Evolutionary conservation across 2,888 invertebrate species (phyloP).

Genomic region (Drosophila eohydei): DNA sequence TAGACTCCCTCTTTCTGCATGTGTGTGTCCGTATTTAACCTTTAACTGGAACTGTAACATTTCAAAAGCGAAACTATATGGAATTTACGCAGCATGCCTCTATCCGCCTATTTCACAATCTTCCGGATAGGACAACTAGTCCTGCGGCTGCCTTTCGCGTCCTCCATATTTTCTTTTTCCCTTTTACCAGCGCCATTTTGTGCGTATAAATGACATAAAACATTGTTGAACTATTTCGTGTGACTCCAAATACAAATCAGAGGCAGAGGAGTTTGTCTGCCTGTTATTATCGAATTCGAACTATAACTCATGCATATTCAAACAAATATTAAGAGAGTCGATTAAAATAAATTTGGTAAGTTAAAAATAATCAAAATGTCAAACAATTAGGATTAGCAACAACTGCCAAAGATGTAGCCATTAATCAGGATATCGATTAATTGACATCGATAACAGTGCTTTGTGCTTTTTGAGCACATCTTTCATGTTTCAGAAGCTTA

Average conservation of each 20-base stretch:
- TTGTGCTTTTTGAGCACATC: too few relatives aligned
- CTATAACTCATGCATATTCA: too few relatives aligned
- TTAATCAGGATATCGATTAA: background rate
- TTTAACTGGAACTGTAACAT: conserved; percentile 58
- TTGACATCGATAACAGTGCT: background rate
- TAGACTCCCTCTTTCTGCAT: background rate
- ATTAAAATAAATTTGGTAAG: too few relatives aligned
- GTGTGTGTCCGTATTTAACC: conserved; percentile 13
- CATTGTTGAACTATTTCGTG: too few relatives aligned
- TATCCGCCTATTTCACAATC: conserved; percentile 39
- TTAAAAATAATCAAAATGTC: background rate
- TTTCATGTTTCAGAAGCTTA: too few relatives aligned
- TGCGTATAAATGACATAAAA: background rate
- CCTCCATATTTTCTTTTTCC: conserved; percentile 4
- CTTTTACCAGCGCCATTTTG: conserved; percentile 9
- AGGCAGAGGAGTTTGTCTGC: background rate
- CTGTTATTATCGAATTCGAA: background rate
- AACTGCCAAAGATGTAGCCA: background rate
- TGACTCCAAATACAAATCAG: background rate
- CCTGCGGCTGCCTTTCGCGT: conserved; percentile 38
- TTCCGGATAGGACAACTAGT: conserved; percentile 15
- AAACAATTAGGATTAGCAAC: background rate
- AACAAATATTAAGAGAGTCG: too few relatives aligned
- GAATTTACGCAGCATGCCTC: conserved; percentile 61
- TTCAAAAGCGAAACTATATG: conserved; percentile 59